Evolutionary conservation across 2,113 vertebrate species (phyloP).

Genomic region (Piprites chloris): DNA sequence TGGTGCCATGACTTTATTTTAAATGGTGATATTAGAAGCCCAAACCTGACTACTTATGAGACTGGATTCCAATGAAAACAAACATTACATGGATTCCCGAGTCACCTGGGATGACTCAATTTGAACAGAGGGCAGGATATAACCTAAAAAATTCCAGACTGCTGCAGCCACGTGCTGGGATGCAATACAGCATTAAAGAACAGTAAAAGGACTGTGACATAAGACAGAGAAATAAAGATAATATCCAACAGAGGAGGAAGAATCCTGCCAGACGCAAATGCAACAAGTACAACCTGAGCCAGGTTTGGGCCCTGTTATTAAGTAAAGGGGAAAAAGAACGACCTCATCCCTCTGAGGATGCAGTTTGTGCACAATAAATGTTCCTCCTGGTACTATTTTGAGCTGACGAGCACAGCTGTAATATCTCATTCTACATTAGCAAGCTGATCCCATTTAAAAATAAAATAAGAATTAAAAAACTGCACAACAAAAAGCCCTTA

Average conservation of each 20-base stretch:
- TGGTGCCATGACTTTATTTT: not conserved
- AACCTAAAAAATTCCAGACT: not conserved
- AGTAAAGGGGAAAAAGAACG: not conserved
- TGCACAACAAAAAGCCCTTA: not conserved
- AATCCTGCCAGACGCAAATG: not conserved
- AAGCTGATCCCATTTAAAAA: not conserved
- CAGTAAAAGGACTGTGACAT: not conserved
- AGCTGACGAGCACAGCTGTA: not conserved
- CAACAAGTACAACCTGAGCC: fast-evolving
- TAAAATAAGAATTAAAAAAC: not conserved
- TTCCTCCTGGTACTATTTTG: not conserved
- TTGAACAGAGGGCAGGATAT: not conserved
- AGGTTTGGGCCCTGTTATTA: not conserved
- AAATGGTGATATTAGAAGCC: not conserved
- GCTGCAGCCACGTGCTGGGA: not conserved
- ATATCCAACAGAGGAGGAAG: not conserved
- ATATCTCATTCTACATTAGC: not conserved
- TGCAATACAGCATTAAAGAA: not conserved
- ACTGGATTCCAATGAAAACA: not conserved
- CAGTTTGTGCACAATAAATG: not conserved
- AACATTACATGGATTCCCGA: not conserved
- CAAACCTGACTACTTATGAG: not conserved
- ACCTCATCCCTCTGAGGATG: not conserved
- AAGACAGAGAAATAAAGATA: not conserved
- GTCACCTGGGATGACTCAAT: not conserved